A percentile compares a stretch with the other conserved stretches of the same genome.
Evolutionary conservation across 2,113 vertebrate species (phyloP).

Genomic region (Corydoras maculifer): DNA sequence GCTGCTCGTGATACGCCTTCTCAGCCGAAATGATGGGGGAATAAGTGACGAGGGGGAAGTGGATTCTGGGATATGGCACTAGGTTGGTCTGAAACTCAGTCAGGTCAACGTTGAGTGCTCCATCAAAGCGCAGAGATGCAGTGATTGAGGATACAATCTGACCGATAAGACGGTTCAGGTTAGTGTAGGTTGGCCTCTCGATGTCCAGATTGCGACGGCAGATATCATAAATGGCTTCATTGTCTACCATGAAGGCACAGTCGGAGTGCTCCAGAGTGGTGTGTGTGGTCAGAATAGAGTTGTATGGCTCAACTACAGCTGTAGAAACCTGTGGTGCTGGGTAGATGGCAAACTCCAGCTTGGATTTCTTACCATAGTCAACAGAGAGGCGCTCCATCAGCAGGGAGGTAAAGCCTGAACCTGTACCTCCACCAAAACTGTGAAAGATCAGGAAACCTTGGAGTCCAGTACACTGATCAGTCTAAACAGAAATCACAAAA

Average conservation of each 20-base stretch:
- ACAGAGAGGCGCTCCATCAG: slow-evolving; percentile 80
- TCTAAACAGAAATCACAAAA: slow-evolving; percentile 48
- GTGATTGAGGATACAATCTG: slow-evolving; percentile 86
- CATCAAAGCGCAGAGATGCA: slow-evolving; percentile 75
- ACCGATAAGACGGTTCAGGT: slow-evolving; percentile 77
- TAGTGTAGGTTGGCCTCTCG: slow-evolving; percentile 74
- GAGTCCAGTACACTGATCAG: slow-evolving; percentile 77
- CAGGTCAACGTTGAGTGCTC: slow-evolving; percentile 78
- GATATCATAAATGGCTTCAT: slow-evolving; percentile 84
- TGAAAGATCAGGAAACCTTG: slow-evolving; percentile 85
- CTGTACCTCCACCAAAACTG: slow-evolving; percentile 80
- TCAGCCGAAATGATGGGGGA: slow-evolving; percentile 77
- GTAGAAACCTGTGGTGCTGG: slow-evolving; percentile 75
- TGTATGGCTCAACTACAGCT: slow-evolving; percentile 81
- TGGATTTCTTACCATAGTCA: slow-evolving; percentile 83
- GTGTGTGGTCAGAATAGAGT: slow-evolving; percentile 84
- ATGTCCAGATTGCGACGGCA: slow-evolving; percentile 77
- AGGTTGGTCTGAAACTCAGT: slow-evolving; percentile 83
- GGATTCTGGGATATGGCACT: slow-evolving; percentile 79
- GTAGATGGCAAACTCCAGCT: slow-evolving; percentile 81
- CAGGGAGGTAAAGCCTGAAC: slow-evolving; percentile 81
- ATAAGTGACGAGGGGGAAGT: slow-evolving; percentile 79
- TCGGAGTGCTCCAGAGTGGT: slow-evolving; percentile 80
- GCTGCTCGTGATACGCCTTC: slow-evolving; percentile 80
- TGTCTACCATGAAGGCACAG: slow-evolving; percentile 87